phyloP scores from a whole-genome alignment of 1,140 invertebrate genomes.

The Drosophila hydei region DNA sequence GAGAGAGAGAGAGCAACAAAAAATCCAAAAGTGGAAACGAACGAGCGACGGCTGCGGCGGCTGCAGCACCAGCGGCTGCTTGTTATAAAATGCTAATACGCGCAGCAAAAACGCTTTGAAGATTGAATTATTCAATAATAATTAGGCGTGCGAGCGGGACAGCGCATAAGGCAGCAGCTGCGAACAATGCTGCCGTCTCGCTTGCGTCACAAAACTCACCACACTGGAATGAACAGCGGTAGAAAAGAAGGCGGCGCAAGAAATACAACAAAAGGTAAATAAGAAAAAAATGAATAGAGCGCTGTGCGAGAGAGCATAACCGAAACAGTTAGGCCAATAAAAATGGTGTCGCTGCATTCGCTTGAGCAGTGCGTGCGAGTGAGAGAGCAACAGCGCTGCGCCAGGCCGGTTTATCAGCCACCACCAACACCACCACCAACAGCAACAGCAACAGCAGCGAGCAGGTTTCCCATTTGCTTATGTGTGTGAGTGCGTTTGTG shows the following conservation, averaged over 20 bases:
- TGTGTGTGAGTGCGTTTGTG: slow-evolving; percentile 16
- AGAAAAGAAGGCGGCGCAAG: slow-evolving; percentile 76
- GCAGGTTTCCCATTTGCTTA: not conserved
- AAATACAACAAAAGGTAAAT: slow-evolving; percentile 46
- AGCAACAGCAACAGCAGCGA: slow-evolving; percentile 13
- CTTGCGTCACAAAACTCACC: slow-evolving; percentile 60
- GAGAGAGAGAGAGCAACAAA: slow-evolving; percentile 35
- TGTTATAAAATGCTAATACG: slow-evolving; percentile 83
- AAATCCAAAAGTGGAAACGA: slow-evolving; percentile 66
- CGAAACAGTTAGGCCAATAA: slow-evolving; percentile 65
- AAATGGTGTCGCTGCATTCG: slow-evolving; percentile 67
- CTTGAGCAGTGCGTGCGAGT: slow-evolving; percentile 14
- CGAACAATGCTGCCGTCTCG: slow-evolving; percentile 27
- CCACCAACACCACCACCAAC: slow-evolving; percentile 58
- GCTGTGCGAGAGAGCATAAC: slow-evolving; percentile 35
- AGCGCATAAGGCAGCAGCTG: not conserved
- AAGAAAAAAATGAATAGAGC: slow-evolving; percentile 19
- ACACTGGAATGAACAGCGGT: slow-evolving; percentile 66
- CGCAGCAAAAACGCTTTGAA: slow-evolving; percentile 78
- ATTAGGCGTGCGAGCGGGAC: slow-evolving; percentile 71
- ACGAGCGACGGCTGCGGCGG: slow-evolving; percentile 53
- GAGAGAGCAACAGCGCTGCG: slow-evolving; percentile 35
- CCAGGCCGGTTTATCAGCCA: slow-evolving; percentile 61
- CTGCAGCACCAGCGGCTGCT: slow-evolving; percentile 53
- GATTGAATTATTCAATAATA: slow-evolving; percentile 83